Percentiles rank a stretch among this genome's conserved stretches.
phyloP scores from a whole-genome alignment of 2,888 invertebrate species.

The Eupithecia exiguata region DNA sequence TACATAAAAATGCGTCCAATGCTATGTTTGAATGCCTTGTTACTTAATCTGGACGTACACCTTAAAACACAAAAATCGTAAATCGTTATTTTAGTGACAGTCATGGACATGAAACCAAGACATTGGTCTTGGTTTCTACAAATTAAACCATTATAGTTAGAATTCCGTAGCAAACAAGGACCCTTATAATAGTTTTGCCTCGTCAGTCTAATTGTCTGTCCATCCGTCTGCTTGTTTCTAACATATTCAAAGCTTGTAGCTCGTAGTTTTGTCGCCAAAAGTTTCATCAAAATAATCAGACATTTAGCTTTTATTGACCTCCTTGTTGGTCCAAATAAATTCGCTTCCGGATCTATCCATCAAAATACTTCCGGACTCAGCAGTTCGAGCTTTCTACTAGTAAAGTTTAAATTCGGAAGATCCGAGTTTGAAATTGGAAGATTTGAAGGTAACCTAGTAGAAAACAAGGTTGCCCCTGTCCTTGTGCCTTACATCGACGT shows the following conservation, averaged over 20 bases:
- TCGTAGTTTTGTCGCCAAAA: constrained; percentile 2
- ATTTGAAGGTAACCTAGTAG: constrained; percentile 39
- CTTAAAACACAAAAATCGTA: too few relatives aligned
- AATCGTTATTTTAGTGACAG: neutral
- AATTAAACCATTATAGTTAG: too few relatives aligned
- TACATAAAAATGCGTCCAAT: too few relatives aligned
- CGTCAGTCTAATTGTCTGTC: neutral
- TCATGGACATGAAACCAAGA: neutral
- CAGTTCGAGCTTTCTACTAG: constrained; percentile 24
- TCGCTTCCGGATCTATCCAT: constrained; percentile 31
- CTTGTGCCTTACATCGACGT: constrained; percentile 23
- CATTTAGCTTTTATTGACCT: constrained; percentile 25
- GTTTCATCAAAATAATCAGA: neutral
- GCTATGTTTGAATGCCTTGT: too few relatives aligned
- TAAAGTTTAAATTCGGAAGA: constrained; percentile 25
- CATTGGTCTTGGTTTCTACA: too few relatives aligned
- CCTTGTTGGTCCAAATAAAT: constrained; percentile 26
- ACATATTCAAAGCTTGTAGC: neutral
- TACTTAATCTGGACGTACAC: too few relatives aligned
- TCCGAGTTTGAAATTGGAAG: constrained; percentile 33
- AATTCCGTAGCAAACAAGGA: too few relatives aligned
- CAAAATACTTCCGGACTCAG: constrained; percentile 31
- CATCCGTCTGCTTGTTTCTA: neutral
- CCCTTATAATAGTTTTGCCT: neutral
- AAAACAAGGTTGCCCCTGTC: constrained; percentile 57